Conservation (phyloP, 2,113 vertebrate species). For the Perccottus glenii region DNA sequence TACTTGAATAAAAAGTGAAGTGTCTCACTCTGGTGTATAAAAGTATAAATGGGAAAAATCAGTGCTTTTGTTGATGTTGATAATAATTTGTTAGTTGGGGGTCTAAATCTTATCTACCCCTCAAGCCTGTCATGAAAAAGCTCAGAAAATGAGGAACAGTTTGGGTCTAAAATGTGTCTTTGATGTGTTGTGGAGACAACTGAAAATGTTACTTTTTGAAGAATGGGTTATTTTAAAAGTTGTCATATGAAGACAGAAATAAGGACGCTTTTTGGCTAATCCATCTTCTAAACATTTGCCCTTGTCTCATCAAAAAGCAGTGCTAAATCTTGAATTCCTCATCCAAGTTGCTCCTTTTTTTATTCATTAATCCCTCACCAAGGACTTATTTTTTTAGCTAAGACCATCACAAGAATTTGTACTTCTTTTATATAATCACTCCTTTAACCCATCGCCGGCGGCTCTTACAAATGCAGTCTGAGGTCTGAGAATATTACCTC, state of each 20-base stretch:
- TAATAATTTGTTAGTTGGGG: too few species aligned
- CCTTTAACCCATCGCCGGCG: slow-evolving; percentile 42
- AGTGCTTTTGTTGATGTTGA: too few species aligned
- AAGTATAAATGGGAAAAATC: too few species aligned
- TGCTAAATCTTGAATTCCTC: slow-evolving; percentile 27
- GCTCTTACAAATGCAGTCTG: slow-evolving; percentile 51
- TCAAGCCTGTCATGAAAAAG: too few species aligned
- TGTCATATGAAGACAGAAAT: slow-evolving; percentile 20
- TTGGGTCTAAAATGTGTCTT: too few species aligned
- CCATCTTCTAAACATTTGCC: slow-evolving; percentile 24
- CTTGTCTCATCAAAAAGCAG: slow-evolving; percentile 38
- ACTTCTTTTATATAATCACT: slow-evolving; percentile 49
- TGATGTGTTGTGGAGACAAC: too few species aligned
- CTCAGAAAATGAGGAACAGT: too few species aligned
- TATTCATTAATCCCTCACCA: slow-evolving; percentile 58
- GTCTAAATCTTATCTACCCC: too few species aligned
- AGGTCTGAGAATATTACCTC: slow-evolving; percentile 49
- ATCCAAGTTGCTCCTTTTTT: slow-evolving; percentile 39
- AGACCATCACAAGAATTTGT: slow-evolving; percentile 50
- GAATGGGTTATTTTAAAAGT: not conserved
- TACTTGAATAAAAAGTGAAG: too few species aligned
- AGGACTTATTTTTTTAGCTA: slow-evolving; percentile 57
- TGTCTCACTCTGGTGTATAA: too few species aligned
- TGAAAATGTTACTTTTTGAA: not conserved
- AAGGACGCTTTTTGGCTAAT: slow-evolving; percentile 28